Evolutionary conservation across 2,113 vertebrate genomes (phyloP), one percentile per base, ranked within the genome.

Genomic region (Formicarius rufipectus): DNA sequence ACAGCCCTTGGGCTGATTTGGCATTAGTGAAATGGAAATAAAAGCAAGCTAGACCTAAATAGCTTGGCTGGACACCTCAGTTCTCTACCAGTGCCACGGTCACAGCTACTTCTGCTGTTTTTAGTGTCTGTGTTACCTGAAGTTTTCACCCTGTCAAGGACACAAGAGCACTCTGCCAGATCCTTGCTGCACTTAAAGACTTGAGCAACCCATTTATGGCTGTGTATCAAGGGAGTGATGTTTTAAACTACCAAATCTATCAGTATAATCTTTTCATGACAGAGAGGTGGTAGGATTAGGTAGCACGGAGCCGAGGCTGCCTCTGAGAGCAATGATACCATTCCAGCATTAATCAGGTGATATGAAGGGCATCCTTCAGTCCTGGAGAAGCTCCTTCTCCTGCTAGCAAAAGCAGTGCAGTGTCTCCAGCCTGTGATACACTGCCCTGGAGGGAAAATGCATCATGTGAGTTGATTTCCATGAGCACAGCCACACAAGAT

Each of bases 271-370:
- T 83, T 49, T 68, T 59, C 12, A 49, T 72, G 39, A 84, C 30
- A 40, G 23, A 28, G 24, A 3, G 7, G 12, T 55, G 31, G 23
- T 42, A n/a, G 55, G 31, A 66, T 11, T 6, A 55, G 15, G 6
- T 33, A n/a, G 13, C 20, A 8, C 13, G 21, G 59, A 80, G 45
- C 12, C 0, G 0, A 33, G 24, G 20, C 22, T 53, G 49, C 17
- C 37, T 77, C 55, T 90, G 40, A 84, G n/a, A 75, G n/a, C 50
- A 69, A 22, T 31, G 53, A 23, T n/a, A 21, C 14, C 20, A 30
- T 69, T 69, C 56, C 33, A 64, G n/a, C 6, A 1, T n/a, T 58
- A 49, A 7, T 14, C 28, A 59, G 40, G 37, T 49, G 53, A 40
- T n/a, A 31, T 12, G 14, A 44, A 66, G 31, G 12, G 10, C 3